Evolutionary conservation across 2,888 invertebrate genomes (phyloP).

Genomic region (Sarcophaga carnaria): DNA sequence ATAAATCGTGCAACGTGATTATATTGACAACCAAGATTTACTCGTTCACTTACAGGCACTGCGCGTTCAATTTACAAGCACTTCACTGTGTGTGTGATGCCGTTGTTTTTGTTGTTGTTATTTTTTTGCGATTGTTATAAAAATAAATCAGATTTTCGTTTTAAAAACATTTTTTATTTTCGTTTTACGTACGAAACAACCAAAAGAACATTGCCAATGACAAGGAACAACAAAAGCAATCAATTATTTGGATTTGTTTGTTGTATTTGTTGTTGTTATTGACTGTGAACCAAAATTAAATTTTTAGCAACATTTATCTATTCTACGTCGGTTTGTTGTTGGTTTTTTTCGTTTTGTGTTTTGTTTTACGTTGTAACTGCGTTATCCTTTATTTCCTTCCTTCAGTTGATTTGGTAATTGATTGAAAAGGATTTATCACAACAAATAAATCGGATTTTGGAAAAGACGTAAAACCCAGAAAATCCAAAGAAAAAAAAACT

Average conservation of each 20-base stretch:
- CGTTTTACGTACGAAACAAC: background rate
- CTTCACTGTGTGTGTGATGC: background rate
- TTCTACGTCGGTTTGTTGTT: conserved; percentile 12
- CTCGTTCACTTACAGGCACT: too few relatives aligned
- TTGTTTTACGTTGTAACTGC: background rate
- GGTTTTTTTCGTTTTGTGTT: conserved; percentile 6
- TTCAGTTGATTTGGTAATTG: conserved; percentile 49
- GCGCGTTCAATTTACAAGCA: background rate
- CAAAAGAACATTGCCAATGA: background rate
- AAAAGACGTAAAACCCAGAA: conserved; percentile 1
- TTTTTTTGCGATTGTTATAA: background rate
- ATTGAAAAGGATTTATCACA: conserved; percentile 63
- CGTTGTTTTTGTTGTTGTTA: background rate
- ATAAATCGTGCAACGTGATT: conserved; percentile 43
- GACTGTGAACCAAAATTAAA: background rate
- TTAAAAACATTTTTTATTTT: too few relatives aligned
- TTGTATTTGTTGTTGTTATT: background rate
- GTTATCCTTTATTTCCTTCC: conserved; percentile 20
- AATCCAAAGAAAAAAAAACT: background rate
- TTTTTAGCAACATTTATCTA: conserved; percentile 44
- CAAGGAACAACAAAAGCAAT: background rate
- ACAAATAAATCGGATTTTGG: conserved; percentile 55
- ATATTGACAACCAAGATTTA: conserved; percentile 28
- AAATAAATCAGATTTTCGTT: background rate
- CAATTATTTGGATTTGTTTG: conserved; percentile 49